A percentile compares a stretch with the other conserved stretches of the same genome.
Evolutionary conservation across 2,113 vertebrate species (phyloP).

Genomic region (Epinephelus lanceolatus): DNA sequence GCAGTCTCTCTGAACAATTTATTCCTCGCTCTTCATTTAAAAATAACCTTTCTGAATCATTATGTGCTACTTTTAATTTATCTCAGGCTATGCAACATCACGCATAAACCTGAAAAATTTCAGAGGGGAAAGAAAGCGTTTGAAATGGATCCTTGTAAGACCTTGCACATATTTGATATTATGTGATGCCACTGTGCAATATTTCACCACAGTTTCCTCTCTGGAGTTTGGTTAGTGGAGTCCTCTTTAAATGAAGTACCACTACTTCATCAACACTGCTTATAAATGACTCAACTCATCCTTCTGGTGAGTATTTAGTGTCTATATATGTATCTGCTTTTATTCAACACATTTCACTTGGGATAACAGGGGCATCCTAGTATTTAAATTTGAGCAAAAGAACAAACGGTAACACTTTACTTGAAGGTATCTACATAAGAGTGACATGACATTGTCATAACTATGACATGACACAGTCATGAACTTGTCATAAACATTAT

Average conservation of each 20-base stretch:
- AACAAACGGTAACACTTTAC: no score
- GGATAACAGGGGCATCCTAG: not conserved
- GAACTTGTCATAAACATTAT: no score
- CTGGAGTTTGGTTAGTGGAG: not conserved
- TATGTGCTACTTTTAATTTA: slow-evolving; percentile 30
- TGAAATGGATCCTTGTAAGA: slow-evolving; percentile 32
- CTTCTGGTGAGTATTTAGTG: not conserved
- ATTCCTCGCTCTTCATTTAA: slow-evolving; percentile 33
- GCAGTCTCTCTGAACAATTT: slow-evolving; percentile 12
- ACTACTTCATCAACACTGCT: not conserved
- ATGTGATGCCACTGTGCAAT: slow-evolving; percentile 3
- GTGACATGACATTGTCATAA: no score
- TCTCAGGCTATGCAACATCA: slow-evolving; percentile 22
- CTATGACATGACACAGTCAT: no score
- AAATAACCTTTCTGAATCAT: slow-evolving; percentile 14
- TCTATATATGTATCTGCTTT: not conserved
- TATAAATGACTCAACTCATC: not conserved
- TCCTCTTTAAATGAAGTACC: slow-evolving; percentile 5
- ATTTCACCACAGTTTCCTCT: slow-evolving; percentile 30
- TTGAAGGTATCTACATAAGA: no score
- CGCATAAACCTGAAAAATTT: not conserved
- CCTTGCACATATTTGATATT: slow-evolving; percentile 19
- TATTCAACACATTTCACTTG: no score
- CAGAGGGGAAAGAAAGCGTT: not conserved
- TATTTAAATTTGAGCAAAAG: no score